Percentiles rank a stretch among this genome's conserved stretches.
Evolutionary conservation across 2,113 vertebrate species (phyloP).

Genomic region (Pseudopodoces humilis): DNA sequence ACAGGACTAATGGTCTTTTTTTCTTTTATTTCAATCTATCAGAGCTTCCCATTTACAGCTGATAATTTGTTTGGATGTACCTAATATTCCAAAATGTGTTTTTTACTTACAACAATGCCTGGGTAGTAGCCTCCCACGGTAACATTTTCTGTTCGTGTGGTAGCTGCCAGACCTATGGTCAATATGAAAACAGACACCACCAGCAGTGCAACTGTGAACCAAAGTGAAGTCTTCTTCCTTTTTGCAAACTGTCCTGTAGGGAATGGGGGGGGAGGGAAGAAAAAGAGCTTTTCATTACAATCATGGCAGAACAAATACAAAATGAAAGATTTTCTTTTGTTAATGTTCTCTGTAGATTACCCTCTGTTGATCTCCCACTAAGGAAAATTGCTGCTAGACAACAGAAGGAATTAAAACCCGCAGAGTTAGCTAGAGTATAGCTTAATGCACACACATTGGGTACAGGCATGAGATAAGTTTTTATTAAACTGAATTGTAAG

Average conservation of each 20-base stretch:
- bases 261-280: rapidly evolving
- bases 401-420: neutral
- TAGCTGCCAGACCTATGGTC: conserved; percentile 85
- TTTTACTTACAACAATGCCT: conserved; percentile 89
- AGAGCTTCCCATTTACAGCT: neutral
- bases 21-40: neutral
- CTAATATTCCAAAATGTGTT: neutral
- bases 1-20: too few species aligned
- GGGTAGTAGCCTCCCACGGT: conserved; percentile 91
- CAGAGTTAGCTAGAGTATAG: neutral
- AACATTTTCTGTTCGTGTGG: conserved; percentile 90
- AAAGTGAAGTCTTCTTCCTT: conserved; percentile 84
- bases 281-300: neutral
- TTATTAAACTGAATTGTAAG: neutral
- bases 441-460: rapidly evolving
- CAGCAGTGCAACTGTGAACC: conserved; percentile 83
- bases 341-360: neutral
- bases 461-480: neutral
- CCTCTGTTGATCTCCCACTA: neutral
- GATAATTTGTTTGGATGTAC: neutral
- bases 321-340: neutral
- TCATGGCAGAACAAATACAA: neutral
- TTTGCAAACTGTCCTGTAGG: conserved; percentile 78
- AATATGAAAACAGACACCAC: conserved; percentile 83
- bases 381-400: neutral